These are phyloP conservation scores for Myotis pilosus DNA, from an alignment of 2,797 vertebrate genomes.

Conservation along the genomic window DNA sequence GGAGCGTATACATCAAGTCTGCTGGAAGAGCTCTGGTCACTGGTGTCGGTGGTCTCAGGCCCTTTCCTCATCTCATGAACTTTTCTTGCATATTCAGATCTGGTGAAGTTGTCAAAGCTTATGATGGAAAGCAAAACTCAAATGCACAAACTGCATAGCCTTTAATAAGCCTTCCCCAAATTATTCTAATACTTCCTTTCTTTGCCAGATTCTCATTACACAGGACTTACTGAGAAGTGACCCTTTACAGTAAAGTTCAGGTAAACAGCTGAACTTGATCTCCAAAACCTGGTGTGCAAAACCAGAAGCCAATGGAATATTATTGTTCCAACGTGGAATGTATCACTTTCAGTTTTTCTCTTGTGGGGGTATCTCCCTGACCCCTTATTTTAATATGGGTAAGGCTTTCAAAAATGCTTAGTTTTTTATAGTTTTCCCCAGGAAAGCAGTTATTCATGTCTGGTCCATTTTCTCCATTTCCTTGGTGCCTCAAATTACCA, in stretches of 20 bases:
- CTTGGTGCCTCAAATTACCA: not conserved
- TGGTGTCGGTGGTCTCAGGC: not conserved
- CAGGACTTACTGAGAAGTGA: not conserved
- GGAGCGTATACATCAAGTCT: not conserved
- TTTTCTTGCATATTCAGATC: slow-evolving; percentile 39
- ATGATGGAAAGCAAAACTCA: slow-evolving; percentile 24
- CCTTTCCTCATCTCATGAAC: slow-evolving; percentile 10
- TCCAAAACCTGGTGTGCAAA: not conserved
- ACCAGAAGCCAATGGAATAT: not conserved
- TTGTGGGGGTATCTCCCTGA: not conserved
- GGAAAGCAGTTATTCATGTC: not conserved
- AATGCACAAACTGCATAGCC: not conserved
- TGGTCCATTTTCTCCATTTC: not conserved
- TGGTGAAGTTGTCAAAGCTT: slow-evolving; percentile 45
- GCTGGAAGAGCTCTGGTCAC: not conserved
- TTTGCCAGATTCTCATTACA: slow-evolving; percentile 39
- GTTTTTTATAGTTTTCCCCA: not conserved
- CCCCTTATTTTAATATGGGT: not conserved
- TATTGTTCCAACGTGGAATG: not conserved
- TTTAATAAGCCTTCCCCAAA: slow-evolving; percentile 5
- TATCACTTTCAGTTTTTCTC: not conserved
- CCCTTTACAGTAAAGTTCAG: not conserved
- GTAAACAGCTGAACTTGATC: not conserved
- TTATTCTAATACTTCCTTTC: not conserved
- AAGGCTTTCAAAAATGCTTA: not conserved